Percentiles rank a stretch among this genome's conserved stretches.
These are phyloP conservation scores for Puma concolor DNA, from an alignment of 2,113 vertebrate species.

Conservation along the genomic window DNA sequence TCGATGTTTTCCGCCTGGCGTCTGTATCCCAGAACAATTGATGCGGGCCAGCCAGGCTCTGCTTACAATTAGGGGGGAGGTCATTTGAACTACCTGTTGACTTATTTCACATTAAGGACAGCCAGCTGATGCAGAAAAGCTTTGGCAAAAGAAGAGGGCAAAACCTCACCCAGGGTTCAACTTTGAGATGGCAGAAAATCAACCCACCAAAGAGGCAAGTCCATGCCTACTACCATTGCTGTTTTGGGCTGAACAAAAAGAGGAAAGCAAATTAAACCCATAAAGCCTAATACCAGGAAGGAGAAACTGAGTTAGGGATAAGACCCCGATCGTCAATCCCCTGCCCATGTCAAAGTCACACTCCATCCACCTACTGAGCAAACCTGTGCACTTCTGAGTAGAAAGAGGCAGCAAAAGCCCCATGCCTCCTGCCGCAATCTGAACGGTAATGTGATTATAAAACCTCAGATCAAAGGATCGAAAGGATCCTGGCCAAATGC, in stretches of 20 bases:
- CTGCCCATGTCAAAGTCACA: neutral
- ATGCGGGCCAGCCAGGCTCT: slow-evolving; percentile 68
- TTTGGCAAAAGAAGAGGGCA: slow-evolving; percentile 56
- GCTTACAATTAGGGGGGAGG: slow-evolving; percentile 72
- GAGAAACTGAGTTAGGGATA: slow-evolving; percentile 25
- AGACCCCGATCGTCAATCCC: neutral
- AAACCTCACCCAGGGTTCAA: neutral
- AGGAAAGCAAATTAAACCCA: slow-evolving; percentile 14
- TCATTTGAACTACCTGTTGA: slow-evolving; percentile 80
- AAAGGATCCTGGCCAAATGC: slow-evolving; percentile 71
- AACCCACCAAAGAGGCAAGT: neutral
- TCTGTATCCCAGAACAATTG: slow-evolving; percentile 69
- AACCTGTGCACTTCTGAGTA: neutral
- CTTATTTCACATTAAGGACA: slow-evolving; percentile 66
- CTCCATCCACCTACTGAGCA: neutral
- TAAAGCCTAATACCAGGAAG: neutral
- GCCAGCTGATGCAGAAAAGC: slow-evolving; percentile 48
- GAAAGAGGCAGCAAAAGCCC: neutral
- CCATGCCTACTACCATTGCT: neutral
- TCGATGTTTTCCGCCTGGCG: slow-evolving; percentile 52
- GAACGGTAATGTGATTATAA: slow-evolving; percentile 68
- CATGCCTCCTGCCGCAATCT: slow-evolving; percentile 27
- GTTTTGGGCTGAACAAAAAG: neutral
- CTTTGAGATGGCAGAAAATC: neutral
- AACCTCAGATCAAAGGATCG: slow-evolving; percentile 73